Base-by-base conservation (phyloP, 2,113 vertebrate genomes). In the Brevimyrus niger region DNA sequence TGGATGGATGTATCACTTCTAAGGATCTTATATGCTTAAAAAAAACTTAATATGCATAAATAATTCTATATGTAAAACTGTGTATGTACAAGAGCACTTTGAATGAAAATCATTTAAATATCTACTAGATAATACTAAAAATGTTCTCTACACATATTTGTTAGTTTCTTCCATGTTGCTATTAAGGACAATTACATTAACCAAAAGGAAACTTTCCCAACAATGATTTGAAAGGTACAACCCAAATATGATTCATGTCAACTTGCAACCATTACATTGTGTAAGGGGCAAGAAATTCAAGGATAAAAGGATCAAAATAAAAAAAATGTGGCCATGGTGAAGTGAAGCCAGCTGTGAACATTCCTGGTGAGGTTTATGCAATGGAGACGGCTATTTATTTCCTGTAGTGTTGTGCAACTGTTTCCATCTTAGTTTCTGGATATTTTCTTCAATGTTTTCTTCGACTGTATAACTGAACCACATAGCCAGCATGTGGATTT, bases 301-400 rank as follows among this genome's bases (percentile, higher is more conserved):
- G 50, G 9, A 53, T 53, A 35, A 87, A 17, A 53, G 50, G 17
- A n/a, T 27, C 48, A 53, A 17, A 53, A 48, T 87, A 53, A 86
- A 48, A 86, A 84, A 47, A 80, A 44, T 23, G 42, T 21, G 82
- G 27, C 44, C 47, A 48, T 15, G 85, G 48, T 35, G 50, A 87
- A 87, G 85, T 53, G 48, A 51, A 53, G 85, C 85, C 85, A 87
- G 85, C 85, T 87, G 50, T 55, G 50, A 27, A 87, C 27, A 53
- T 87, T 53, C 85, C 85, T 35, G 85, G 38, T 86, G 85, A 86
- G 85, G 48, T 86, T 51, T 51, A 31, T 46, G 11, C 46, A 86
- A 38, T 27, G 38, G 19, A 87, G 50, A 87, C 11, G 15, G 48
- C 85, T 53, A 38, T 87, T 87, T 87, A 35, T 53, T 87, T 53